Base-by-base conservation (phyloP, 2,888 invertebrate species). In the Muschampia plurimacula region DNA sequence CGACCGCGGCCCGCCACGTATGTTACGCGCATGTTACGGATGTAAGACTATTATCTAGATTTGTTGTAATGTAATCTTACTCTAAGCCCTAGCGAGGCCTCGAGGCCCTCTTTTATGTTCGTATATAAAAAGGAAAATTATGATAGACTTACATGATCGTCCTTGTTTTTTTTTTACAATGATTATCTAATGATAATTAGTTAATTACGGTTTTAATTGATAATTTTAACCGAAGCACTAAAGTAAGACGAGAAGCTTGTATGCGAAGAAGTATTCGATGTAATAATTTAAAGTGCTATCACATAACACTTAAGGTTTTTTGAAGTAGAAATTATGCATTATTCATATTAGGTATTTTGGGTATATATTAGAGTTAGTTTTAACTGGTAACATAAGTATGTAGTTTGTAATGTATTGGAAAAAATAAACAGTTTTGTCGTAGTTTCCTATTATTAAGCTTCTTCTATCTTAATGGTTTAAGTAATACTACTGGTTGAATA, bases 201-300 rank as follows among this genome's bases (percentile, higher is more conserved):
- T 95, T 95, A 94, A 95, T 95, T 95, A 95, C 95, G 95, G 95
- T 95, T 94, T 87, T 90, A 94, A 94, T 91, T 89, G 93, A 90
- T 94, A 93, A 92, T 92, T 91, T 89, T 92, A 93, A 93, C 87
- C 84, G 88, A 89, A 91, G 83, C 91, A 91, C 89, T 92, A 90
- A 91, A 82, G 79, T 92, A 92, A 92, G 92, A 90, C 88, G 88
- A 89, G 85, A 92, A 89, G 91, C 92, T 92, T 93, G 91, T 92
- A 92, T 84, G 92, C 90, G 90, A 86, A 83, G 86, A 78, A 87
- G 83, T 88, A 86, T 89, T 92, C 88, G 87, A 92, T 93, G 92
- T 94, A 90, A 91, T 87, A 85, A 84, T 83, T 84, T 82, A 83
- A 89, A 88, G 91, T 93, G 93, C 93, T 93, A 90, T 90, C 91